These are phyloP conservation scores for Axis porcinus DNA, from an alignment of 2,113 vertebrate genomes.

Conservation along the genomic window DNA sequence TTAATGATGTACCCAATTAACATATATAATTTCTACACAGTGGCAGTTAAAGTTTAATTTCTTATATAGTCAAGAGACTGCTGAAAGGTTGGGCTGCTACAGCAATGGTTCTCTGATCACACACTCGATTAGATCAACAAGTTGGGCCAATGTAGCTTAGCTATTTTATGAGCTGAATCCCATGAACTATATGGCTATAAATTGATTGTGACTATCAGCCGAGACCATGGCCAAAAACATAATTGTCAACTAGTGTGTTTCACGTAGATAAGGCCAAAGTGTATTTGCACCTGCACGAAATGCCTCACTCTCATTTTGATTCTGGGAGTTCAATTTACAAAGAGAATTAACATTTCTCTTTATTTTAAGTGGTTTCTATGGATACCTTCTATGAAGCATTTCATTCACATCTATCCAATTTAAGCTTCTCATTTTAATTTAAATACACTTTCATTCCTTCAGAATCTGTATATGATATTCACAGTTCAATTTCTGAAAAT, in stretches of 20 bases:
- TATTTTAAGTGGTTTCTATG: conserved; percentile 77
- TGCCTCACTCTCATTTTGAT: conserved; percentile 59
- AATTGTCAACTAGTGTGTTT: conserved; percentile 64
- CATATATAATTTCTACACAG: not conserved
- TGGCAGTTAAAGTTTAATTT: not conserved
- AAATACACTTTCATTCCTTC: conserved; percentile 60
- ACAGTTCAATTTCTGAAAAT: conserved; percentile 55
- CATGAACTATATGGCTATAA: not conserved
- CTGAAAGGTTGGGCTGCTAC: not conserved
- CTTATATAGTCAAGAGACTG: not conserved
- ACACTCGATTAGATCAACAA: conserved; percentile 11
- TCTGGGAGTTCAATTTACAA: conserved; percentile 65
- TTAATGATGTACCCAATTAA: not conserved
- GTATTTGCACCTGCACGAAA: conserved; percentile 43
- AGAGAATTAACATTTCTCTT: conserved; percentile 72
- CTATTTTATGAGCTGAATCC: not conserved
- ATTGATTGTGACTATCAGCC: conserved; percentile 59
- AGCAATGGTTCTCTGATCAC: not conserved
- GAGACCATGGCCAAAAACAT: conserved; percentile 41
- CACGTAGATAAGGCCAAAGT: conserved; percentile 55
- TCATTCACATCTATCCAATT: conserved; percentile 71
- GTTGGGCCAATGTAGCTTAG: not conserved
- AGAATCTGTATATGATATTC: conserved; percentile 39
- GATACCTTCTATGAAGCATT: conserved; percentile 70
- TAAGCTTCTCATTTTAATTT: conserved; percentile 70